Percentiles rank a stretch among this genome's conserved stretches.
These are phyloP conservation scores for Rhagoletis zephyria DNA, from an alignment of 1,140 invertebrate genomes.

Conservation along the genomic window DNA sequence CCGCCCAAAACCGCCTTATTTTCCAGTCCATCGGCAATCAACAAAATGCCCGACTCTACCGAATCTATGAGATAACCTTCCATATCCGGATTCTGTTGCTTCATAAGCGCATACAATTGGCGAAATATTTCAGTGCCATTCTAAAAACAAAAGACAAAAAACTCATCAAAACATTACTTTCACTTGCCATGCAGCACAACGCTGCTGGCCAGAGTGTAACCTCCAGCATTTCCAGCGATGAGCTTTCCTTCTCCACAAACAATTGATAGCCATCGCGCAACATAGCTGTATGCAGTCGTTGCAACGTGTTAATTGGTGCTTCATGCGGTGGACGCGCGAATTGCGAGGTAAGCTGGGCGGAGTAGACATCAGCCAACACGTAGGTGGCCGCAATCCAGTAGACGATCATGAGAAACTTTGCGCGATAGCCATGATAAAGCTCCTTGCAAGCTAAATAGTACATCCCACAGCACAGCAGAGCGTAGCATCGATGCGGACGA, in stretches of 20 bases:
- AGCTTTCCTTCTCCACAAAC: conserved; percentile 80
- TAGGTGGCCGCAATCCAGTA: conserved; percentile 81
- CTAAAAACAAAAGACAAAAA: conserved; percentile 66
- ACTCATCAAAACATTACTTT: neutral
- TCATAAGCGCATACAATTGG: conserved; percentile 79
- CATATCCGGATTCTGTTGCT: conserved; percentile 73
- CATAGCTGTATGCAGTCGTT: conserved; percentile 79
- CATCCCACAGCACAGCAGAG: neutral
- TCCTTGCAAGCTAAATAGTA: conserved; percentile 67
- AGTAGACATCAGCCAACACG: conserved; percentile 82
- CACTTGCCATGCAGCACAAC: conserved; percentile 23
- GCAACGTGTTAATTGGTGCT: conserved; percentile 77
- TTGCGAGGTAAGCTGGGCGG: conserved; percentile 81
- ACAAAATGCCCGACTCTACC: conserved; percentile 79
- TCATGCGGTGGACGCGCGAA: conserved; percentile 79
- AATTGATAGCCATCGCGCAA: conserved; percentile 76
- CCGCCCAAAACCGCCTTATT: conserved; percentile 79
- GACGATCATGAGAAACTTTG: conserved; percentile 78
- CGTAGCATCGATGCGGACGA: neutral
- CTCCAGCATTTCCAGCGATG: conserved; percentile 80
- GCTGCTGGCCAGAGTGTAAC: conserved; percentile 64
- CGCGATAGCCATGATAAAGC: conserved; percentile 77
- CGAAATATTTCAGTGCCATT: conserved; percentile 83
- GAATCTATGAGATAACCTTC: conserved; percentile 76
- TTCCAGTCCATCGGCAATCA: conserved; percentile 75